Evolutionary conservation across 2,113 vertebrate genomes (phyloP).

Genomic region (Pluvianellus socialis): DNA sequence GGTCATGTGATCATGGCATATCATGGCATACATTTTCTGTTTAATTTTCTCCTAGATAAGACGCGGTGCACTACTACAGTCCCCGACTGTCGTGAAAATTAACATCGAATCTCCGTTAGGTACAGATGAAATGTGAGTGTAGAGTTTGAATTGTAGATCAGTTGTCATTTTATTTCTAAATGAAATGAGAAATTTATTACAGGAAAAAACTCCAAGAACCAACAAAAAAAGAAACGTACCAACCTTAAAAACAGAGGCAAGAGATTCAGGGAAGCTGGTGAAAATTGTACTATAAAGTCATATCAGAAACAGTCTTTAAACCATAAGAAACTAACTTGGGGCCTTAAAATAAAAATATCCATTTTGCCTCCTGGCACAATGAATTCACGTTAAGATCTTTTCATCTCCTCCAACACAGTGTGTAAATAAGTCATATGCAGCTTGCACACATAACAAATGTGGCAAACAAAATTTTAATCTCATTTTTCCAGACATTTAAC

Average conservation of each 20-base stretch:
- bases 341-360: background rate
- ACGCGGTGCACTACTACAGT: background rate
- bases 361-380: background rate
- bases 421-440: background rate
- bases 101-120: background rate
- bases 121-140: background rate
- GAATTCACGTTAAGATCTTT: background rate
- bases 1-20: background rate
- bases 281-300: background rate
- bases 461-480: background rate
- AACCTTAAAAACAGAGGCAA: background rate
- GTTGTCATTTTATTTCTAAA: background rate
- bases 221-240: too few species aligned
- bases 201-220: background rate
- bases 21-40: background rate
- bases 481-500: background rate
- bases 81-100: background rate
- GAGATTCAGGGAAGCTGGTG: background rate
- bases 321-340: background rate
- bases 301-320: background rate
- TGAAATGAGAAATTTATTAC: background rate
- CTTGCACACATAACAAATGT: background rate
- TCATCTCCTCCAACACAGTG: background rate
- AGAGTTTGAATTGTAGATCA: background rate
- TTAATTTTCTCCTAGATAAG: background rate